Evolutionary conservation across 2,113 vertebrate genomes (phyloP), one percentile per base, ranked within the genome.

Genomic region (Pavo muticus): DNA sequence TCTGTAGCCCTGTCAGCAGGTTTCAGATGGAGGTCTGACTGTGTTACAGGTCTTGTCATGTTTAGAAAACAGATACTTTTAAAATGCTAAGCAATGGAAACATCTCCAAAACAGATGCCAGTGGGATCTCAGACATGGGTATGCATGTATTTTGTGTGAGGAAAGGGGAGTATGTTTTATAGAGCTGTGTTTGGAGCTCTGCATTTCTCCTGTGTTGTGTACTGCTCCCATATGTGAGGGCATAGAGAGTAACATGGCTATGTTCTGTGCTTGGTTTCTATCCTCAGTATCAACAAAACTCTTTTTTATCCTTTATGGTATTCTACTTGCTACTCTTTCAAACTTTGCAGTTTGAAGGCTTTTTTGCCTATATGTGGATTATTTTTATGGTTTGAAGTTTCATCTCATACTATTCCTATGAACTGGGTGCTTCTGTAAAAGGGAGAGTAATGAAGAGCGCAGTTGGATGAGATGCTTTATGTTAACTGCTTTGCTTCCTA

Each of bases 131-230:
- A 85, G 25, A 67, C 68, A 44, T 20, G 29, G 32, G 14, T 40
- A 17, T 8, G 10, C 2, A 6, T 0, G 7, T 30, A n/a, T 65
- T 44, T 24, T 0, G 1, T 32, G 27, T 18, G 3, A 11, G 27
- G 44, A 32, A 71, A 37, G 0, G 1, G 17, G 11, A 15, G 18
- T 14, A 4, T 75, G 9, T 69, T 35, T 4, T 50, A 19, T 52
- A 39, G 19, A 21, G 37, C 44, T 0, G 0, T 40, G 29, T 37
- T 42, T 70, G 45, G 24, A 73, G 24, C 23, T 88, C 29, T 42
- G 18, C 4, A 1, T 0, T 50, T 52, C 42, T 37, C 45, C 12
- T 20, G 24, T 9, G 17, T 37, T 37, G 25, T 50, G 30, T 44
- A 17, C 37, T 64, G 70, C 47, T 71, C 73, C 67, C 21, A 8